These are phyloP conservation scores for Gryllus longicercus DNA, from an alignment of 2,888 invertebrate genomes.

Conservation along the genomic window DNA sequence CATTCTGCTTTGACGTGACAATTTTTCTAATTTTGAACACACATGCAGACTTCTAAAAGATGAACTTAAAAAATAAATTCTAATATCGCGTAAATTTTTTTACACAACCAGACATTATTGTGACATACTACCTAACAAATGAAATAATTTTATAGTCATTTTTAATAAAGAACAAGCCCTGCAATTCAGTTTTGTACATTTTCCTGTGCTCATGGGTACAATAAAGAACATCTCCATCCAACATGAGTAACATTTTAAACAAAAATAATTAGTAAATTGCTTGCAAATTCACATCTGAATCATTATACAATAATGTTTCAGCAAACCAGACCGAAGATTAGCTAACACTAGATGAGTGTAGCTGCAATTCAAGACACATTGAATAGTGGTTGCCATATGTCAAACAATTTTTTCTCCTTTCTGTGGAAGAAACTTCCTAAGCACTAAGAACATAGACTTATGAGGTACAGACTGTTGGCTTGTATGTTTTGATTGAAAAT, in stretches of 20 bases:
- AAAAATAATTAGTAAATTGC: constrained; percentile 19
- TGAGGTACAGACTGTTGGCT: no score
- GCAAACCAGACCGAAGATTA: no score
- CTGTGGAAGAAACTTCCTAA: no score
- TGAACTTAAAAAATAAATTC: background rate
- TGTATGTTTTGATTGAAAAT: no score
- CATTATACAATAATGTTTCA: no score
- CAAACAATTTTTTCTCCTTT: no score
- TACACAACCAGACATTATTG: constrained; percentile 5
- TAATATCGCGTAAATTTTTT: constrained; percentile 1
- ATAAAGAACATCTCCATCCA: constrained; percentile 21
- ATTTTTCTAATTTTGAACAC: background rate
- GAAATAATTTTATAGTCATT: constrained; percentile 3
- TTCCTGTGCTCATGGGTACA: constrained; percentile 26
- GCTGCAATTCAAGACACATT: no score
- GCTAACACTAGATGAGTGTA: no score
- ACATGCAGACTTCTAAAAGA: background rate
- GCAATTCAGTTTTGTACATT: constrained; percentile 27
- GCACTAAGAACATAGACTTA: no score
- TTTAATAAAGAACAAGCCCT: background rate
- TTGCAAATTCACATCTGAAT: background rate
- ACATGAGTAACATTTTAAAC: constrained; percentile 11
- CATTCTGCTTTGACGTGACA: background rate
- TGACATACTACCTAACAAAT: background rate
- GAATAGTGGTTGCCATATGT: no score